phyloP scores from a whole-genome alignment of 2,113 vertebrate species.

The Sinosuthora webbiana region DNA sequence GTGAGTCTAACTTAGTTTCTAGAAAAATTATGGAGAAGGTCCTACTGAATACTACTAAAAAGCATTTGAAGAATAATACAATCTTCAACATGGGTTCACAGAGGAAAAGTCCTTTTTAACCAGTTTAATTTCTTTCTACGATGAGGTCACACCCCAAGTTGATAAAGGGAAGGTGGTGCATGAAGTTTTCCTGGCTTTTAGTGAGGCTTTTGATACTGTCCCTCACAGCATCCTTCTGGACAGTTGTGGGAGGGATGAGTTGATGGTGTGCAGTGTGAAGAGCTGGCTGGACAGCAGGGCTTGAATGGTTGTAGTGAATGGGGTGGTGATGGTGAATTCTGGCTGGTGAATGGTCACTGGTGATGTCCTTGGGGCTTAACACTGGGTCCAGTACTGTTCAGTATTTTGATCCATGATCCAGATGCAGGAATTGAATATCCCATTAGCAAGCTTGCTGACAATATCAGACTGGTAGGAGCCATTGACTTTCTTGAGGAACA shows the following conservation, averaged over 20 bases:
- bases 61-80: background rate
- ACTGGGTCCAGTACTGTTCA: background rate
- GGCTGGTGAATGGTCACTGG: background rate
- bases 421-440: background rate
- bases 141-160: background rate
- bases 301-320: background rate
- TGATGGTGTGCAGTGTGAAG: background rate
- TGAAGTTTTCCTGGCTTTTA: background rate
- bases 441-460: background rate
- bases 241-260: rapidly evolving
- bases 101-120: background rate
- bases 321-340: too few species aligned
- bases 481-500: background rate
- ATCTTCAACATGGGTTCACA: background rate
- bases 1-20: background rate
- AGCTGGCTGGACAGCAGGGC: rapidly evolving
- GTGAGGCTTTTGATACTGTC: background rate
- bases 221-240: background rate
- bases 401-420: background rate
- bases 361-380: background rate
- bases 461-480: background rate
- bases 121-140: background rate
- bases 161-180: background rate
- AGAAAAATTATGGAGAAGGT: background rate
- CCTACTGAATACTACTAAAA: background rate